These are phyloP conservation scores for Micromesistius poutassou DNA, from an alignment of 2,797 vertebrate species.

Conservation along the genomic window DNA sequence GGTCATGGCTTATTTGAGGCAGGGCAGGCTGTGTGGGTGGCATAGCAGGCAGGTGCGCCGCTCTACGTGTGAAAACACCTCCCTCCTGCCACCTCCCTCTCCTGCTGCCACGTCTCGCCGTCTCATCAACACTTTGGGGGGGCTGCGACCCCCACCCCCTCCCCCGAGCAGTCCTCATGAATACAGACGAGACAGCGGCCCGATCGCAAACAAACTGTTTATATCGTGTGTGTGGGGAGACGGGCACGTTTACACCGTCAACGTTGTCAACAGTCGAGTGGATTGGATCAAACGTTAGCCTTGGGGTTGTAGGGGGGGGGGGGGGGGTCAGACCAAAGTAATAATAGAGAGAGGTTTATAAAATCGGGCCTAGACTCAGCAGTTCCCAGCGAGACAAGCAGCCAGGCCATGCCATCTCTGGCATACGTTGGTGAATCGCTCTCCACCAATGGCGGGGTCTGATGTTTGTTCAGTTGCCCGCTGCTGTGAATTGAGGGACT, in stretches of 20 bases:
- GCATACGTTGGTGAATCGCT: neutral
- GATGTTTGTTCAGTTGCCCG: neutral
- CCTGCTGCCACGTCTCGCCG: conserved; percentile 6
- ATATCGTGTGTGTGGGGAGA: neutral
- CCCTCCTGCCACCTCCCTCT: conserved; percentile 12
- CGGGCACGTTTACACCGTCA: neutral
- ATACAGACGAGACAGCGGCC: conserved; percentile 55
- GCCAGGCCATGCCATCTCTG: neutral
- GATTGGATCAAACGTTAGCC: neutral
- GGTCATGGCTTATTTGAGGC: conserved; percentile 51
- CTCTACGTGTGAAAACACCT: conserved; percentile 44
- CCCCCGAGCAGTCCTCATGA: conserved; percentile 59
- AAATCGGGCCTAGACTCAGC: neutral
- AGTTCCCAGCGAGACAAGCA: neutral
- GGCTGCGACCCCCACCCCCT: neutral
- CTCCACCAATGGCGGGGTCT: neutral
- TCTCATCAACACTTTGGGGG: conserved; percentile 68
- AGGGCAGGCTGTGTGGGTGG: conserved; percentile 26
- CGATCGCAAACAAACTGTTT: neutral
- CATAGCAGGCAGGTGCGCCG: conserved; percentile 46
- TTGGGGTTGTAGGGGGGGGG: neutral
- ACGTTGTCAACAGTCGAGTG: neutral
- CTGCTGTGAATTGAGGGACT: neutral
- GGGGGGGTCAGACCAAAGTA: neutral
- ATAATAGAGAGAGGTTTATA: neutral